These are phyloP conservation scores for Drosophila miranda DNA, from an alignment of 1,140 invertebrate genomes.

Conservation along the genomic window DNA sequence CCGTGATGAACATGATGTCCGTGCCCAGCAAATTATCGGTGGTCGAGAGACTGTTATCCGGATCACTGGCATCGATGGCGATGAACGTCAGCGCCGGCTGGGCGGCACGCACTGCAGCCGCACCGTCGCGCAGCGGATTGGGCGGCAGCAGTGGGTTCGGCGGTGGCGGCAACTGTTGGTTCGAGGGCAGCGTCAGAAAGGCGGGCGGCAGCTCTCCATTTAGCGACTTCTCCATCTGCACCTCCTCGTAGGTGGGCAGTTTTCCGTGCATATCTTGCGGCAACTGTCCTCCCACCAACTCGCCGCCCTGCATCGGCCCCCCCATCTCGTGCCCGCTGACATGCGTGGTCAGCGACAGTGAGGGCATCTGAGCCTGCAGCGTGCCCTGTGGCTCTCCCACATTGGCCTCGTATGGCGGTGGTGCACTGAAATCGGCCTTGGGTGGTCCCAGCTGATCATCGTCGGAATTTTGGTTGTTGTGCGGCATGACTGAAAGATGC, in stretches of 20 bases:
- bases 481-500: conserved; percentile 61
- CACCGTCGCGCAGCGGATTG: conserved; percentile 82
- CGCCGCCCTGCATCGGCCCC: conserved; percentile 35
- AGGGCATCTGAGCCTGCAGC: conserved; percentile 44
- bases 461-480: conserved; percentile 67
- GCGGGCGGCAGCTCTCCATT: conserved; percentile 85
- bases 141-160: conserved; percentile 67
- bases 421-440: conserved; percentile 91
- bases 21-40: conserved; percentile 92
- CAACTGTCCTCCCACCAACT: conserved; percentile 39
- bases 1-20: conserved; percentile 93
- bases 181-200: conserved; percentile 66
- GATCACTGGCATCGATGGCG: conserved; percentile 87
- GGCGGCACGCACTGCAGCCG: conserved; percentile 80
- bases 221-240: conserved; percentile 91
- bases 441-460: conserved; percentile 88
- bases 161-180: conserved; percentile 66
- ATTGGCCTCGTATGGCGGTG: conserved; percentile 88
- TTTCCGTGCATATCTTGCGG: conserved; percentile 85
- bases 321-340: conserved; percentile 29
- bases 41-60: conserved; percentile 85
- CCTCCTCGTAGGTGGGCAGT: conserved; percentile 95
- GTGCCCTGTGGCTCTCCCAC: conserved; percentile 56
- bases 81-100: conserved; percentile 87
- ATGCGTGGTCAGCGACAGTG: conserved; percentile 46